Evolutionary conservation across 2,888 invertebrate species (phyloP).

Genomic region (Crossocerus cetratus): DNA sequence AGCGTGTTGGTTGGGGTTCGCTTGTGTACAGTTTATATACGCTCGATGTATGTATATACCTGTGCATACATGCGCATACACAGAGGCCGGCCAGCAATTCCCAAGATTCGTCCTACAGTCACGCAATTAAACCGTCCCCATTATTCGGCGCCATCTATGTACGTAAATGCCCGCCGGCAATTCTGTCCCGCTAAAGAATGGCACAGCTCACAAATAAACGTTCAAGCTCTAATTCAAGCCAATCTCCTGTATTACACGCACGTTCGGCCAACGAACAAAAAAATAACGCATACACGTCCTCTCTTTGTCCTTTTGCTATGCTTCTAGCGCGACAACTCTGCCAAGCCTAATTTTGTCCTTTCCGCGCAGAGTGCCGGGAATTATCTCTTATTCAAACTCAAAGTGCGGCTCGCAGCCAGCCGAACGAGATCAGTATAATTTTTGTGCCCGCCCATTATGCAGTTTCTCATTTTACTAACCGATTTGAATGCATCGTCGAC

Average conservation of each 20-base stretch:
- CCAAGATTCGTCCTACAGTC: slow-evolving; percentile 58
- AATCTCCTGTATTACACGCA: not conserved
- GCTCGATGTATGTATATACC: no score
- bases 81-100: slow-evolving; percentile 45
- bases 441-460: no score
- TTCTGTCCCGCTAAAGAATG: slow-evolving; percentile 32
- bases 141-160: slow-evolving; percentile 38
- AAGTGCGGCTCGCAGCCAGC: no score
- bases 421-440: no score
- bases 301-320: no score
- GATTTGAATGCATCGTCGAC: no score
- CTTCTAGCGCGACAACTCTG: no score
- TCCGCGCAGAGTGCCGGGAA: no score
- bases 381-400: no score
- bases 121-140: slow-evolving; percentile 53
- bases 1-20: slow-evolving; percentile 12
- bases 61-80: not conserved
- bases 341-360: no score
- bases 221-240: slow-evolving; percentile 32
- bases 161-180: slow-evolving; percentile 34
- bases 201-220: slow-evolving; percentile 38
- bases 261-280: not conserved
- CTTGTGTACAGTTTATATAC: not conserved
- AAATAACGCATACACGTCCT: no score
- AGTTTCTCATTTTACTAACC: no score